A percentile compares a stretch with the other conserved stretches of the same genome.
These are phyloP conservation scores for Rhingia campestris DNA, from an alignment of 2,888 invertebrate genomes.

Conservation along the genomic window DNA sequence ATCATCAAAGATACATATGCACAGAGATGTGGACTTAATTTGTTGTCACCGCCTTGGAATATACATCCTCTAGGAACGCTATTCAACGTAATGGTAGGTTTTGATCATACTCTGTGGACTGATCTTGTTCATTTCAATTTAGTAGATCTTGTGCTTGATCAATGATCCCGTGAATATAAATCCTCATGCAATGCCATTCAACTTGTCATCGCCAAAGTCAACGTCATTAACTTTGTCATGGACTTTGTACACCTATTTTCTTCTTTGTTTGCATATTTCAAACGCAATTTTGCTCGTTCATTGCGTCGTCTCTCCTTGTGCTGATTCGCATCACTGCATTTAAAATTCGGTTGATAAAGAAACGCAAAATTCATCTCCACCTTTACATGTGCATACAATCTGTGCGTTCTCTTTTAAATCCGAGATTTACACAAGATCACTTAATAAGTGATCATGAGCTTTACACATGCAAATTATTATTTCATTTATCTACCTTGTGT, in stretches of 20 bases:
- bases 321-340: background rate
- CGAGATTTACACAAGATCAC: slow-evolving; percentile 2
- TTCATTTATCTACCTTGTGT: slow-evolving; percentile 40
- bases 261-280: background rate
- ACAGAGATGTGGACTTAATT: too few relatives aligned
- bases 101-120: too few relatives aligned
- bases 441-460: slow-evolving; percentile 27
- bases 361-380: slow-evolving; percentile 8
- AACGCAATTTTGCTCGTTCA: slow-evolving; percentile 1
- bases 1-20: too few relatives aligned
- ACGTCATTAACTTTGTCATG: background rate
- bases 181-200: background rate
- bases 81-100: too few relatives aligned
- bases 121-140: too few relatives aligned
- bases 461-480: slow-evolving; percentile 35
- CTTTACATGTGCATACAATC: background rate
- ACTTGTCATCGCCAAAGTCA: background rate
- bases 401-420: background rate
- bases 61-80: too few relatives aligned
- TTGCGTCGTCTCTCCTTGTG: background rate
- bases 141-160: too few relatives aligned
- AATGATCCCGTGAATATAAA: too few relatives aligned
- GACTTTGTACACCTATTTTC: background rate
- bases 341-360: slow-evolving; percentile 30
- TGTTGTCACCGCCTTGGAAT: too few relatives aligned